These are phyloP conservation scores for Lepeophtheirus salmonis DNA, from an alignment of 1,140 invertebrate species.

Conservation along the genomic window DNA sequence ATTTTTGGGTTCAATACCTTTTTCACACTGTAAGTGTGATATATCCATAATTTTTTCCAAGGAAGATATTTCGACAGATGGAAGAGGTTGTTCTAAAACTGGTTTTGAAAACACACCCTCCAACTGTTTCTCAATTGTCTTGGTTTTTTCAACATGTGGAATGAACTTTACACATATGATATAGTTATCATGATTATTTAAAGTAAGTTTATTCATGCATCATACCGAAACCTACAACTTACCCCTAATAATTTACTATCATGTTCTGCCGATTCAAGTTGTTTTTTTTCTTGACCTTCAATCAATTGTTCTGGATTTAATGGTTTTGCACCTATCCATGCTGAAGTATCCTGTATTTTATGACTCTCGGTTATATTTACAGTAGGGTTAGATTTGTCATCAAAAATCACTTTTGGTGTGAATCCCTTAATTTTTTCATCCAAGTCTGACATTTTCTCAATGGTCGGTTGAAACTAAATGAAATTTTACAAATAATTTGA, in stretches of 20 bases:
- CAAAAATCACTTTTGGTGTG: not conserved
- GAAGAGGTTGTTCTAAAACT: not conserved
- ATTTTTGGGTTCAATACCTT: not conserved
- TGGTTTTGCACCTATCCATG: not conserved
- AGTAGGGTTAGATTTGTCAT: not conserved
- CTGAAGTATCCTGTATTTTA: not conserved
- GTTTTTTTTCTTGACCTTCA: not conserved
- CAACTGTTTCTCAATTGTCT: not conserved
- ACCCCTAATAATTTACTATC: not conserved
- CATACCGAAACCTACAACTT: not conserved
- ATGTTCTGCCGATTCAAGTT: not conserved
- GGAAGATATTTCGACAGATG: not conserved
- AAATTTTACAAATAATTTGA: not conserved
- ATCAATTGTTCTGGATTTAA: not conserved
- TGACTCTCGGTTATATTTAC: not conserved
- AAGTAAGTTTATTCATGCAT: not conserved
- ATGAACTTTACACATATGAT: not conserved
- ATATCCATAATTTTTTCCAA: not conserved
- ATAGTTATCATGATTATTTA: not conserved
- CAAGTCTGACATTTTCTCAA: not conserved
- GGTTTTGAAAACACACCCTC: not conserved
- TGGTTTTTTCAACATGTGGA: not conserved
- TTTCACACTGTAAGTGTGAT: not conserved
- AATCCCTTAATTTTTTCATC: not conserved
- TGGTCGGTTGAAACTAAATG: not conserved